Base-by-base conservation (phyloP, 2,888 invertebrate genomes). In the Mycogona germanica region DNA sequence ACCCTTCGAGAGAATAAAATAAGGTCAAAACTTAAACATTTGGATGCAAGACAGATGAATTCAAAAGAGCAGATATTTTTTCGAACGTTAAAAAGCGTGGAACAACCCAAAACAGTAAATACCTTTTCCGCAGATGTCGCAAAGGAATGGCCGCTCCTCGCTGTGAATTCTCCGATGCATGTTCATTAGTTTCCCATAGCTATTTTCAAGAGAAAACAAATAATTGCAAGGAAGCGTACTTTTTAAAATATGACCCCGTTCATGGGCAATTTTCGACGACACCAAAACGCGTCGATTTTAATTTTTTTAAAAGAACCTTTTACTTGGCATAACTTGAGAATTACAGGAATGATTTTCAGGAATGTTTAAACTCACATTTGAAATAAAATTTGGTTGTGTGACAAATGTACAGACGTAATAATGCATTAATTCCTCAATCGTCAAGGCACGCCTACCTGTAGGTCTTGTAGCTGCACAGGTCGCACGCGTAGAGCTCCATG, bases 141-240 rank as follows among this genome's bases (percentile, higher is more conserved):
- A 63, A 4, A 62, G 41, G 49, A 57, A 62, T 35, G 56, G 56
- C n/a, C 56, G 53, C 35, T 60, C 61, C 42, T 61, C 59, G 37
- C 77, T 76, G 70, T 87, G 87, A 55, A 82, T 84, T 64, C 82
- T 79, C 68, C 80, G 79, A 64, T 87, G 87, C 25, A 82, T 76
- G 62, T 81, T 83, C 52, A 78, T 75, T 48, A 88, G 71, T 60
- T 82, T 79, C 55, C 81, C 79, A 60, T 68, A 67, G 3, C 65
- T 64, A 49, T 64, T 64, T 53, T 14, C 6, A 19, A 48, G 6
- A 9, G 9, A 21, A 44, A 48, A 40, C 12, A 14, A 44, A 37
- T n/a, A 7, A 12, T 21, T 35, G 21, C 37, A 19, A 48, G n/a
- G n/a, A 37, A 42, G 14, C 9, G 25, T 35, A n/a, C n/a, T n/a